These are phyloP conservation scores for Fabriciana adippe DNA, from an alignment of 2,888 invertebrate genomes.

Conservation along the genomic window DNA sequence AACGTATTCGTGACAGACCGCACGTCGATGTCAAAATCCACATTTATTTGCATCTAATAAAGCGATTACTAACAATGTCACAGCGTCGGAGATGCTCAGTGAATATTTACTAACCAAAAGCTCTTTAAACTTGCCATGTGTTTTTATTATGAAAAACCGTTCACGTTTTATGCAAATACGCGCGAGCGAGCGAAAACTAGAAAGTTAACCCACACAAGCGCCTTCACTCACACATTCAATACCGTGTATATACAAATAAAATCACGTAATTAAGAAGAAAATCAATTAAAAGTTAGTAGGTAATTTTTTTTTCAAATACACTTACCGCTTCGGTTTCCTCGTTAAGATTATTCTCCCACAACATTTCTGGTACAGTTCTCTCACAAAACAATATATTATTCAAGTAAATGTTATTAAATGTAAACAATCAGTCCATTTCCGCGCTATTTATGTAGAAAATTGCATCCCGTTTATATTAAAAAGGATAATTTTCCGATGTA, in stretches of 20 bases:
- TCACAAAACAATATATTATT: slow-evolving; percentile 50
- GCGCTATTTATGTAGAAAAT: slow-evolving; percentile 52
- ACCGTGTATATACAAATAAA: slow-evolving; percentile 31
- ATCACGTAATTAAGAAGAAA: slow-evolving; percentile 35
- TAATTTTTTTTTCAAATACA: slow-evolving; percentile 40
- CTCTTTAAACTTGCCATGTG: slow-evolving; percentile 69
- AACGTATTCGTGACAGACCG: slow-evolving; percentile 43
- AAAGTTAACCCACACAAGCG: slow-evolving; percentile 74
- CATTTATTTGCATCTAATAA: slow-evolving; percentile 67
- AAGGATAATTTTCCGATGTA: slow-evolving; percentile 50
- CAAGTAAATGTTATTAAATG: slow-evolving; percentile 40
- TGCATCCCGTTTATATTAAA: slow-evolving; percentile 63
- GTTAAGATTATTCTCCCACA: slow-evolving; percentile 74
- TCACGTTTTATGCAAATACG: slow-evolving; percentile 81
- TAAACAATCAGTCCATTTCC: slow-evolving; percentile 61
- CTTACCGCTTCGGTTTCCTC: slow-evolving; percentile 77
- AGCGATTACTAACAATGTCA: slow-evolving; percentile 66
- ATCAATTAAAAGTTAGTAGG: slow-evolving; percentile 44
- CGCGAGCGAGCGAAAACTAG: slow-evolving; percentile 79
- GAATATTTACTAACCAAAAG: slow-evolving; percentile 73
- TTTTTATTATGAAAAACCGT: slow-evolving; percentile 80
- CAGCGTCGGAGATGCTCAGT: slow-evolving; percentile 57
- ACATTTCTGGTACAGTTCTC: slow-evolving; percentile 66
- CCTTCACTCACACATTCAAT: slow-evolving; percentile 46
- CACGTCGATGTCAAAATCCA: slow-evolving; percentile 51